Base-by-base conservation (phyloP, 2,888 invertebrate genomes). In the Cosmia trapezina region DNA sequence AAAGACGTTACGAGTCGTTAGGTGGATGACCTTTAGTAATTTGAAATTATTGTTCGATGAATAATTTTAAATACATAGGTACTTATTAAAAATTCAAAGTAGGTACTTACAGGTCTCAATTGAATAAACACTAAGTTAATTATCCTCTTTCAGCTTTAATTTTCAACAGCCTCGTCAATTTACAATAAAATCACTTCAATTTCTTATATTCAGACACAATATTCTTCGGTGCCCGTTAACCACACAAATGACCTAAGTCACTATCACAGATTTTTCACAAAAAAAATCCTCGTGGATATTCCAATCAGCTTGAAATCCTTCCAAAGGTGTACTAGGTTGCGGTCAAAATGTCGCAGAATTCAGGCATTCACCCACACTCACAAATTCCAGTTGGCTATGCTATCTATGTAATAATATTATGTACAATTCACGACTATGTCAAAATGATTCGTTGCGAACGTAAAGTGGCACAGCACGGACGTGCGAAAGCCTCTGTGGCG, bases 401-500 rank as follows among this genome's bases (percentile, higher is more conserved):
- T 78, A 80, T 80, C 84, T 91, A 87, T 88, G 88, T 89, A 89
- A 89, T 89, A 76, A 74, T 76, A 76, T 73, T 76, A 80, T 77
- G 78, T 80, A 83, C 70, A 79, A 80, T 90, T 89, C 92, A 93
- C 94, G 92, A 91, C 86, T 91, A 86, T 89, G 87, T 90, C 89
- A 89, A 91, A 89, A 89, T 90, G 87, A 83, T 86, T 83, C 78
- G 89, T 90, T 90, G 89, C 88, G 86, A 90, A 90, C 89, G 90
- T 88, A 85, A 81, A 87, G 86, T 86, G 81, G 88, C 89, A 91
- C 91, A 89, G 87, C 88, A 92, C 91, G 87, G 79, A 94, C 96
- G 94, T 95, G 91, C 91, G 87, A 91, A 89, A 93, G 89, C 91
- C 90, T 91, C 93, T 89, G 90, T 91, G 91, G 94, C 94, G 93